phyloP scores from a whole-genome alignment of 1,140 invertebrate genomes.

The Sipha flava region DNA sequence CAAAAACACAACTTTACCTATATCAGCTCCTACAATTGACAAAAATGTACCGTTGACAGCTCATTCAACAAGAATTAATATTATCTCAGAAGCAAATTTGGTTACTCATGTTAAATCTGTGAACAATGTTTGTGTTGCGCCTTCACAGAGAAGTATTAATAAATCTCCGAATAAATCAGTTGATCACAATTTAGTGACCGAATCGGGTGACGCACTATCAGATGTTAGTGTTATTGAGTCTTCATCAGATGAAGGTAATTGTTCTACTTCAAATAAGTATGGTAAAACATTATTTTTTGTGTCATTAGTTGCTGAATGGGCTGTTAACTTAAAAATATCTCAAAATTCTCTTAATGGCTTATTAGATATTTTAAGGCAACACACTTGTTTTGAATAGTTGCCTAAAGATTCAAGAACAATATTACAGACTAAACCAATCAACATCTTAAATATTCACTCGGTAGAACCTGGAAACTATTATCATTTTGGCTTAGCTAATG shows the following conservation, averaged over 20 bases:
- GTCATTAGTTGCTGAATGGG: neutral
- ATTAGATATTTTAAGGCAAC: neutral
- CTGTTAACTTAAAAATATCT: neutral
- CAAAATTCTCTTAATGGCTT: neutral
- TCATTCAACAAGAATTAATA: neutral
- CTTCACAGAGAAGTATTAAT: too few species aligned
- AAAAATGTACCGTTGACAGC: neutral
- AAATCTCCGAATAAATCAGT: neutral
- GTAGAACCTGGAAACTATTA: slow-evolving; percentile 29
- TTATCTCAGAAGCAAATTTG: neutral
- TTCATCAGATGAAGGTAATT: neutral
- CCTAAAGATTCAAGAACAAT: neutral
- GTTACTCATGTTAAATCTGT: neutral
- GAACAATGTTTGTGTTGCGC: neutral
- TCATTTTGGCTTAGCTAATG: slow-evolving; percentile 30
- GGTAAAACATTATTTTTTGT: neutral
- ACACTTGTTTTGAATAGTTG: neutral
- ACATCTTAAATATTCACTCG: neutral
- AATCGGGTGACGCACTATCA: neutral
- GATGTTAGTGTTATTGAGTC: neutral
- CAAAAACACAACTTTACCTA: neutral
- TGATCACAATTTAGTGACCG: neutral
- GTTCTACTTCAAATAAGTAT: neutral
- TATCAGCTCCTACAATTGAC: neutral
- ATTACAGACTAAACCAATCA: neutral